Conservation (phyloP, 2,797 vertebrate genomes). For the Schizopygopsis malacanthus region DNA sequence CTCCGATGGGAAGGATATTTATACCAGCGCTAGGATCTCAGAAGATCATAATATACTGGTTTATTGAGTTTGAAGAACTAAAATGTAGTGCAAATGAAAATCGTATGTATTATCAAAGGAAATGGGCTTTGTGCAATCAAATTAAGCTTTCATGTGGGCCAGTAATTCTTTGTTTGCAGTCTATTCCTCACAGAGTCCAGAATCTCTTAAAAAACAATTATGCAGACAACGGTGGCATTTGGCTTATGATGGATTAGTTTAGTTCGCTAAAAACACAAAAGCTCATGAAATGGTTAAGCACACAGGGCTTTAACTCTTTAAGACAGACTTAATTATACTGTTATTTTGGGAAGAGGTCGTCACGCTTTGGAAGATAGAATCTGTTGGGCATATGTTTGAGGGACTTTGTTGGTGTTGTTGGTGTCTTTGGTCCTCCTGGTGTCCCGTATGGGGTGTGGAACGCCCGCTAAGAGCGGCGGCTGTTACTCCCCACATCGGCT, state of each 20-base stretch:
- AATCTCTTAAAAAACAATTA: constrained; percentile 67
- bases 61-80: constrained; percentile 59
- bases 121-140: constrained; percentile 63
- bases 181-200: constrained; percentile 61
- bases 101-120: constrained; percentile 70
- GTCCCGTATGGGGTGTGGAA: constrained; percentile 46
- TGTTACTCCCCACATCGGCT: constrained; percentile 26
- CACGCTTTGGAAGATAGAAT: constrained; percentile 39
- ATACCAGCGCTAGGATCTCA: constrained; percentile 12
- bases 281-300: constrained; percentile 29
- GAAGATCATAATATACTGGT: constrained; percentile 54
- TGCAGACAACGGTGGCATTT: constrained; percentile 22
- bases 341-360: not conserved
- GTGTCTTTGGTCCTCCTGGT: constrained; percentile 40
- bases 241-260: constrained; percentile 33
- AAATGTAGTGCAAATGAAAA: constrained; percentile 32
- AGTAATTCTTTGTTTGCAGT: constrained; percentile 67
- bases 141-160: constrained; percentile 69
- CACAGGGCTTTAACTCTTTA: constrained; percentile 50
- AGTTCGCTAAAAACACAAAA: constrained; percentile 35
- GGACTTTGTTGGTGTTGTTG: constrained; percentile 15
- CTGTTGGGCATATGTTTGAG: constrained; percentile 26
- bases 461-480: constrained; percentile 27
- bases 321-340: constrained; percentile 55
- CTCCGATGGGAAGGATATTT: constrained; percentile 28